These are phyloP conservation scores for Brachionus asplanchnoidis DNA, from an alignment of 1,140 invertebrate genomes.

Conservation along the genomic window DNA sequence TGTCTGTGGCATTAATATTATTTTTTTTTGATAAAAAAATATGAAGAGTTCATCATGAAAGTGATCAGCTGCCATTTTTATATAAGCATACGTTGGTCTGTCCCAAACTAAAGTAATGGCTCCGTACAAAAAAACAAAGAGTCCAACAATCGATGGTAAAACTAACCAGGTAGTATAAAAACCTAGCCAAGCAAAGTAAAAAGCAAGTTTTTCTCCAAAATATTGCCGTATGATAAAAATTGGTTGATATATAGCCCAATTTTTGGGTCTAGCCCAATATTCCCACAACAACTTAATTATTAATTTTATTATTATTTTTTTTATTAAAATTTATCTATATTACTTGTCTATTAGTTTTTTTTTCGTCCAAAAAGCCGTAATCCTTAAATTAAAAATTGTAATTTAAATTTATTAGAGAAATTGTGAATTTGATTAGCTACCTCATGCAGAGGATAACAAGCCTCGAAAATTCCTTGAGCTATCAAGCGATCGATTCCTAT, in stretches of 20 bases:
- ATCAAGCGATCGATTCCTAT: conserved; percentile 41
- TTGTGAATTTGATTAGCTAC: not conserved
- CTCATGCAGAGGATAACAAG: conserved; percentile 41
- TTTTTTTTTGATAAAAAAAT: not conserved
- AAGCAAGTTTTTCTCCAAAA: conserved; percentile 91
- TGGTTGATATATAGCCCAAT: conserved; percentile 61
- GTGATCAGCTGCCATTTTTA: not conserved
- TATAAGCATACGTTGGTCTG: not conserved
- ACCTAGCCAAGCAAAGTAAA: conserved; percentile 89
- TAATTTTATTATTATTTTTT: not conserved
- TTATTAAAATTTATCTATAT: not conserved
- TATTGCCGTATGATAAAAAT: conserved; percentile 86
- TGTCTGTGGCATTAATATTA: no score
- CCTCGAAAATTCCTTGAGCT: conserved; percentile 18
- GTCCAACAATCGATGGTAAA: conserved; percentile 78
- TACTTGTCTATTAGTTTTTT: conserved; percentile 22
- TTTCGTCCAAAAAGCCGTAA: not conserved
- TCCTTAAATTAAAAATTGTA: not conserved
- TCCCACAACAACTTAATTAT: conserved; percentile 20
- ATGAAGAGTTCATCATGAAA: not conserved
- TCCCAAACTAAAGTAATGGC: conserved; percentile 47
- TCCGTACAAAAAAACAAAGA: conserved; percentile 74
- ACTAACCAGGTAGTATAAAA: conserved; percentile 66
- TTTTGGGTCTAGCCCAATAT: conserved; percentile 25
- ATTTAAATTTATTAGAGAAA: not conserved